Evolutionary conservation across 2,888 invertebrate genomes (phyloP).

Genomic region (Eurytoma adleriae): DNA sequence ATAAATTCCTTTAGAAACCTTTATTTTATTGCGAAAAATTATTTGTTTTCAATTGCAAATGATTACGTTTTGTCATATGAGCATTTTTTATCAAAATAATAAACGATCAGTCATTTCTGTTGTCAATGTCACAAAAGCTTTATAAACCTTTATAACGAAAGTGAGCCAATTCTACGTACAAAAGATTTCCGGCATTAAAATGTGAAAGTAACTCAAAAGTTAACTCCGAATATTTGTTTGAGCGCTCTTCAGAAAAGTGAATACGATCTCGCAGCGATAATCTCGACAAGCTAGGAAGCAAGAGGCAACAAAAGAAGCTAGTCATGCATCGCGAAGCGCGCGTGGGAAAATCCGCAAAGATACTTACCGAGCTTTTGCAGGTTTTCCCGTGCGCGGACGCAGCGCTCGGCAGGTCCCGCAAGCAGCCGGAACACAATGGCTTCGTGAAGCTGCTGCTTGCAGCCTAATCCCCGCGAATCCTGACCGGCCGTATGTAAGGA

Average conservation of each 20-base stretch:
- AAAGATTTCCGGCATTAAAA: too few relatives aligned
- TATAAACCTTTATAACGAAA: too few relatives aligned
- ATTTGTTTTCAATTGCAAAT: too few relatives aligned
- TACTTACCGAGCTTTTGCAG: conserved; percentile 21
- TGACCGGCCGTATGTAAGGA: conserved; percentile 69
- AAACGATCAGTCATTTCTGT: too few relatives aligned
- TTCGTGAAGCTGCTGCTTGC: conserved; percentile 51
- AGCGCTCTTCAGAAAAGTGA: conserved; percentile 24
- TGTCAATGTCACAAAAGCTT: too few relatives aligned
- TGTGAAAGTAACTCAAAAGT: too few relatives aligned
- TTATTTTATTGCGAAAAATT: too few relatives aligned
- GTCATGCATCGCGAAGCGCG: not conserved
- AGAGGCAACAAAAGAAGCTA: not conserved
- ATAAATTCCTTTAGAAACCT: too few relatives aligned
- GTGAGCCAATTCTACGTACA: too few relatives aligned
- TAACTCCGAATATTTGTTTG: too few relatives aligned
- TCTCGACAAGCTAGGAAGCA: not conserved
- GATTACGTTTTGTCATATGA: too few relatives aligned
- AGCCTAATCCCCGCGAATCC: conserved; percentile 69
- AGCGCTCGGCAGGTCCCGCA: not conserved
- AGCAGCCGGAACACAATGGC: conserved; percentile 61
- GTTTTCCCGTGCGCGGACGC: conserved; percentile 11
- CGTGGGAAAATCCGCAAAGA: conserved; percentile 25
- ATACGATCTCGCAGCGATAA: conserved; percentile 35
- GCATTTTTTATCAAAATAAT: too few relatives aligned